Evolutionary conservation across 2,888 invertebrate species (phyloP).

Genomic region (Muschampia plurimacula): DNA sequence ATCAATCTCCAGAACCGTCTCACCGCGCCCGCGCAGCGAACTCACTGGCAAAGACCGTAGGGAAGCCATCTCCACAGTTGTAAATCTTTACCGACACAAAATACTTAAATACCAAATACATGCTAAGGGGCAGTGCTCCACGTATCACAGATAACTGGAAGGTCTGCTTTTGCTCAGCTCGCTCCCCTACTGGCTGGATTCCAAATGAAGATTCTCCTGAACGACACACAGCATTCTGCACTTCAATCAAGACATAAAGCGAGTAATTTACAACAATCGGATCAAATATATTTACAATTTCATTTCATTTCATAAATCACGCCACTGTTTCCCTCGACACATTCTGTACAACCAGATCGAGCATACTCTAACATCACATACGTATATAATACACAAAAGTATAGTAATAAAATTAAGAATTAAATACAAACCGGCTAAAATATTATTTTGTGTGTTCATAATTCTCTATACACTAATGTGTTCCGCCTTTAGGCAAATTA

Average conservation of each 20-base stretch:
- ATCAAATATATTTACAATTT: constrained; percentile 50
- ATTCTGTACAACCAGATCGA: constrained; percentile 37
- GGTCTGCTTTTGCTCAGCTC: constrained; percentile 2
- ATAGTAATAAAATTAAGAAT: constrained; percentile 64
- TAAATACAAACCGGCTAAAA: constrained; percentile 66
- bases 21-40: neutral
- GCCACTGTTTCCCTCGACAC: neutral
- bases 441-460: constrained; percentile 57
- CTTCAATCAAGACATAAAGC: constrained; percentile 63
- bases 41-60: neutral
- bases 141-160: constrained; percentile 30
- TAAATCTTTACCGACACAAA: constrained; percentile 3
- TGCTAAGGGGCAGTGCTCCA: constrained; percentile 33
- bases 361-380: constrained; percentile 54
- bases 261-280: constrained; percentile 70
- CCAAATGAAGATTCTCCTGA: neutral
- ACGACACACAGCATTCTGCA: constrained; percentile 59
- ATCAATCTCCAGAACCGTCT: neutral
- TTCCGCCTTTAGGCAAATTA: constrained; percentile 75
- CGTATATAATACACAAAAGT: constrained; percentile 57
- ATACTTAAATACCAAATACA: constrained; percentile 23
- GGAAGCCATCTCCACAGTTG: neutral
- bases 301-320: constrained; percentile 16
- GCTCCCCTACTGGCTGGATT: constrained; percentile 5
- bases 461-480: constrained; percentile 50